Base-by-base conservation (phyloP, 2,888 invertebrate genomes). In the Elysia crispata region DNA sequence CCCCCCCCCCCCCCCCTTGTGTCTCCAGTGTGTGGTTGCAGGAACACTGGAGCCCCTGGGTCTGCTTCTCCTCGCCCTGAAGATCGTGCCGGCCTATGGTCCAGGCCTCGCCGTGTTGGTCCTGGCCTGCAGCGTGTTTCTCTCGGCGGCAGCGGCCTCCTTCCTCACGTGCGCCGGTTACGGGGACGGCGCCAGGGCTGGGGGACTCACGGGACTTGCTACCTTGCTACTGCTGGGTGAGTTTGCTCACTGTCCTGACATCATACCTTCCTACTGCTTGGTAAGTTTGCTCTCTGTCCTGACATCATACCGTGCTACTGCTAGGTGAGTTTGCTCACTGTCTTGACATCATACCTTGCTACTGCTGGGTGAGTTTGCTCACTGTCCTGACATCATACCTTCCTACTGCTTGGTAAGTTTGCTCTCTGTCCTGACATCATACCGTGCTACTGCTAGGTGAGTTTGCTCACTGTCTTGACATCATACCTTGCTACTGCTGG, bases 31-130 rank as follows among this genome's bases (percentile, higher is more conserved):
- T 0, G n/a, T 87, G 1, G 3, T 83, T 0, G 30, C 86, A 3
- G 86, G 86, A 41, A 31, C 85, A 0, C 13, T 87, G 25, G 90
- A 90, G 82, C 86, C 87, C 0, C 64, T 82, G 11, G 90, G 90
- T 0, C 62, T 88, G 11, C 84, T 85, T 41, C n/a, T 90, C 6
- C 85, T 90, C 72, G 84, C 85, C 0, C 83, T 87, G 57, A 86
- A 86, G 23, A 81, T 88, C 0, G 83, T 90, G 30, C 79, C 84
- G 0, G 33, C 82, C 0, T 75, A 81, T 15, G 66, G 75, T 0
- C 77, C 81, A 0, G 74, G 82, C 0, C 54, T 85, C 41, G 80
- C 82, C 3, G 77, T 88, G 5, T 76, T 86, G 11, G 74, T 88
- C 13, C 84, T 87, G 85, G 85, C 86, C 23, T 76, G 84, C 23